Conservation (phyloP, 2,888 invertebrate genomes). For the Linyphia triangularis region DNA sequence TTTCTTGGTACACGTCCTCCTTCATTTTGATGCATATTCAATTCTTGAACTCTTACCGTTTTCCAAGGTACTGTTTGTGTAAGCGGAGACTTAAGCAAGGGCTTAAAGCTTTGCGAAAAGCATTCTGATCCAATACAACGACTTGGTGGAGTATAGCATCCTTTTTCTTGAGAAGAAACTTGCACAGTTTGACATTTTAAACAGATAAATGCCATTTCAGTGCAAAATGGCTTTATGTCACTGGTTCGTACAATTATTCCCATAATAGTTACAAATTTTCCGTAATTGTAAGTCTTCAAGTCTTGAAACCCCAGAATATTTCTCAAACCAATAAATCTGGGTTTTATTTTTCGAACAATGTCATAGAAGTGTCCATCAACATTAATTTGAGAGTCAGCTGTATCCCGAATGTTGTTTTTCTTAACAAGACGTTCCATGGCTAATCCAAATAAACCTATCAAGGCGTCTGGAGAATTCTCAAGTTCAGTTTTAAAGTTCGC, state of each 20-base stretch:
- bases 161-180: constrained; percentile 85
- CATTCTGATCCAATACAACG: constrained; percentile 80
- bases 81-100: constrained; percentile 80
- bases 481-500: constrained; percentile 85
- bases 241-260: constrained; percentile 92
- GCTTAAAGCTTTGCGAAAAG: constrained; percentile 79
- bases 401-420: constrained; percentile 76
- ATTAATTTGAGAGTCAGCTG: background rate
- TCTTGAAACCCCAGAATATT: constrained; percentile 85
- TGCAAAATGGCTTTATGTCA: constrained; percentile 86
- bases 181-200: constrained; percentile 85
- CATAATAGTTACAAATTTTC: constrained; percentile 88
- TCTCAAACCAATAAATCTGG: constrained; percentile 84
- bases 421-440: constrained; percentile 87
- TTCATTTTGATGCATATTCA: constrained; percentile 83
- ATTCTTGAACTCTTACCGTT: constrained; percentile 90
- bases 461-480: constrained; percentile 84
- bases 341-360: constrained; percentile 80
- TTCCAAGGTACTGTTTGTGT: constrained; percentile 90
- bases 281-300: constrained; percentile 87
- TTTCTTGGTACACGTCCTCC: constrained; percentile 87
- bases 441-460: constrained; percentile 86
- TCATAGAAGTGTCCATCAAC: constrained; percentile 9
- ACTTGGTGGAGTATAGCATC: constrained; percentile 83
- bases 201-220: constrained; percentile 89